These are phyloP conservation scores for Lagria hirta DNA, from an alignment of 2,888 invertebrate species.

Conservation along the genomic window DNA sequence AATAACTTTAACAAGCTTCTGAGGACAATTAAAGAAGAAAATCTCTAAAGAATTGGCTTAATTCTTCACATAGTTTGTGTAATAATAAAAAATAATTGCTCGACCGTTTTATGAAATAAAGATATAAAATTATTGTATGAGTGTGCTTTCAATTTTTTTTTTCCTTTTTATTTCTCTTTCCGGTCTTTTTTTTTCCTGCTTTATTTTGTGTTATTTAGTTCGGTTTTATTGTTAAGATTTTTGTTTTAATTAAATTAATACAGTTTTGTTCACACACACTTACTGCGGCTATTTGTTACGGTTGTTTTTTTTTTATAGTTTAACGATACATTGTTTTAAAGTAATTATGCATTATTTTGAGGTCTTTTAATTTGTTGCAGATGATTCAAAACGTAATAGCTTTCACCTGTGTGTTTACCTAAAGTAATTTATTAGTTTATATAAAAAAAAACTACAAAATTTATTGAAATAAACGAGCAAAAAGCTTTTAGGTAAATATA, in stretches of 20 bases:
- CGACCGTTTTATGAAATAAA: slow-evolving; percentile 23
- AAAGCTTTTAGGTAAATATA: too few species aligned
- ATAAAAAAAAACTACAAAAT: too few species aligned
- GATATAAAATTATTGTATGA: too few species aligned
- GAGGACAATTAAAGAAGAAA: slow-evolving; percentile 32
- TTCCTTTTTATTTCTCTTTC: too few species aligned
- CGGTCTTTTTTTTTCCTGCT: too few species aligned
- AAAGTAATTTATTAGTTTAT: too few species aligned
- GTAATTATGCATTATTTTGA: too few species aligned
- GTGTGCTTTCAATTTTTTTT: too few species aligned
- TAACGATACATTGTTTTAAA: slow-evolving; percentile 42
- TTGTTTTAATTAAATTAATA: slow-evolving; percentile 35
- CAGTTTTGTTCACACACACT: slow-evolving; percentile 34
- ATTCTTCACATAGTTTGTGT: slow-evolving; percentile 35
- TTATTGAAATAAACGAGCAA: too few species aligned
- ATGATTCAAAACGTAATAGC: too few species aligned
- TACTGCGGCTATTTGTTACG: slow-evolving; percentile 40
- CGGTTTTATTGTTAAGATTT: slow-evolving; percentile 27
- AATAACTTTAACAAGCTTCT: slow-evolving; percentile 35
- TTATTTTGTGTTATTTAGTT: slow-evolving; percentile 10
- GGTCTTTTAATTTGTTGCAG: slow-evolving; percentile 19
- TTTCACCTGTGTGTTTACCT: not conserved
- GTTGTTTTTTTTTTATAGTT: slow-evolving; percentile 39
- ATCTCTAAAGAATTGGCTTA: too few species aligned
- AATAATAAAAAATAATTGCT: slow-evolving; percentile 27